Conservation (phyloP, 2,888 invertebrate species). For the Lasioglossum leucozonium region DNA sequence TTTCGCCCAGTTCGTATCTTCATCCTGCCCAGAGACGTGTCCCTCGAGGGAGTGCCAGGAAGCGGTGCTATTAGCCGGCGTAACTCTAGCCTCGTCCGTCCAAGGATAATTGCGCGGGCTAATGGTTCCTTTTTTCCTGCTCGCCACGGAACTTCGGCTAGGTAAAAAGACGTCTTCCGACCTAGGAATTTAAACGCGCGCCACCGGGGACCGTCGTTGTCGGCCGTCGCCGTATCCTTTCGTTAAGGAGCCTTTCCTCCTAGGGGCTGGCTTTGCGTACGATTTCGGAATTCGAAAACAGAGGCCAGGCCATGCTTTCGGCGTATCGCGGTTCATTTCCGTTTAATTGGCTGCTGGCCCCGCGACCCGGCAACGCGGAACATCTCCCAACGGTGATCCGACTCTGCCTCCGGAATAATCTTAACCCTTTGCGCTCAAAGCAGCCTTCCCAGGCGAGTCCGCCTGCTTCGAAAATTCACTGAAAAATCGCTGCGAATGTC, state of each 20-base stretch:
- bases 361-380: background rate
- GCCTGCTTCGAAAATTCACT: background rate
- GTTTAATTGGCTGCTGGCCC: constrained; percentile 46
- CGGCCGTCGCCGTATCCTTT: constrained; percentile 34
- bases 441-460: background rate
- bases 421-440: background rate
- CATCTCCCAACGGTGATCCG: constrained; percentile 21
- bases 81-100: constrained; percentile 78
- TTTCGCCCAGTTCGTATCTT: background rate
- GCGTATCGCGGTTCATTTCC: constrained; percentile 32
- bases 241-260: constrained; percentile 12
- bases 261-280: constrained; percentile 39
- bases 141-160: constrained; percentile 41
- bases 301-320: constrained; percentile 23
- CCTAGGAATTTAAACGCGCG: constrained; percentile 60
- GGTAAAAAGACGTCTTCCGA: constrained; percentile 58
- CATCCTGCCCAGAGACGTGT: constrained; percentile 35
- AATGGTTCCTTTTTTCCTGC: constrained; percentile 75
- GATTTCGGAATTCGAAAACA: constrained; percentile 63
- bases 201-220: constrained; percentile 37
- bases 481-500: background rate
- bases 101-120: constrained; percentile 81
- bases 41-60: constrained; percentile 82
- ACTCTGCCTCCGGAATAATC: constrained; percentile 10
- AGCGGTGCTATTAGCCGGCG: constrained; percentile 79